Base-by-base conservation (phyloP, 2,797 vertebrate genomes). In the Petrocephalus schoutedeni region DNA sequence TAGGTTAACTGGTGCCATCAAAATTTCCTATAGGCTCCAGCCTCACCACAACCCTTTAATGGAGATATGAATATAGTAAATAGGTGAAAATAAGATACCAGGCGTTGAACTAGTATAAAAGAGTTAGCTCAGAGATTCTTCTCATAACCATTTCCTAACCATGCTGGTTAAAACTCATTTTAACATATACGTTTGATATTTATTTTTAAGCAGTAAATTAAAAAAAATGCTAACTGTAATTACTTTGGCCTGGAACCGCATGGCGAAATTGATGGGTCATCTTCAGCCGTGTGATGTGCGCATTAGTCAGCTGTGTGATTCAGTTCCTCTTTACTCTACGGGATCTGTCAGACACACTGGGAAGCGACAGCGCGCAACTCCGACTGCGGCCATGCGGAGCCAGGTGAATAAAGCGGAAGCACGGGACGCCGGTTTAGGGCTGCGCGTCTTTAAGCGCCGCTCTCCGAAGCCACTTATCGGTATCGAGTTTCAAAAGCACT, bases 401-500 rank as follows among this genome's bases (percentile, higher is more conserved):
- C 14, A 67, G 14, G 83, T 36, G 51, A 45, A 77, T 41, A 54
- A 86, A 19, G 28, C 16, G 4, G 45, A 32, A 54, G 28, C 16
- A 19, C 19, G 4, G 61, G 12, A 6, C 51, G 16, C 49, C 4
- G 41, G 51, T 45, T 74, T 23, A 85, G 32, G 58, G 41, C 71
- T 71, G 71, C 71, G 19, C 16, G 36, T 77, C 67, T 88, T 84
- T 14, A 21, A 3, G 59, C 45, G 32, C 77, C 23, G 41, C 59
- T 71, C 88, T 89, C 89, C 91, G 67, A 91, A 87, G 59, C 12
- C 49, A 87, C 90, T 87, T 87, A 89, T 53, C 87, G 87, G 86
- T 87, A 58, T 91, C 89, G 6, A 86, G 89, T 91, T 91, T 91
- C 32, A 90, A 91, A 91, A 85, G 90, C 86, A 91, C 32, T 90